These are phyloP conservation scores for Diaphora mendica DNA, from an alignment of 2,888 invertebrate genomes.

Conservation along the genomic window DNA sequence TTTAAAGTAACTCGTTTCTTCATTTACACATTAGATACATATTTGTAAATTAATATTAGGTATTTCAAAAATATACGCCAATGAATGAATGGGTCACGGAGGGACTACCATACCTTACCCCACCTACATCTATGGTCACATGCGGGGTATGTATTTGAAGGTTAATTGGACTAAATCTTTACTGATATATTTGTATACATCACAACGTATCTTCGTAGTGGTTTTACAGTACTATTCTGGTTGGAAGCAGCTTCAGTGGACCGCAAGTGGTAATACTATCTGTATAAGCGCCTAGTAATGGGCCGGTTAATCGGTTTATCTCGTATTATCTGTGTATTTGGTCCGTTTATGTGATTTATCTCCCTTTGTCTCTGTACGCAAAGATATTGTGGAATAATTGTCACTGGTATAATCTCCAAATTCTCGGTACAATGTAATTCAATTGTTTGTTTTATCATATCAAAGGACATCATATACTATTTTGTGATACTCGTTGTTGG, in stretches of 20 bases:
- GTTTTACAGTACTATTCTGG: not conserved
- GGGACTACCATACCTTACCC: too few relatives aligned
- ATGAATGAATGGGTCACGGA: too few relatives aligned
- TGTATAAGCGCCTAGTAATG: not conserved
- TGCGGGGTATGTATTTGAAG: too few relatives aligned
- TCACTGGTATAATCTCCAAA: not conserved
- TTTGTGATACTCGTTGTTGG: too few relatives aligned
- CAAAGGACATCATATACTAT: not conserved
- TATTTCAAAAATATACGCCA: too few relatives aligned
- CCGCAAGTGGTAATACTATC: not conserved
- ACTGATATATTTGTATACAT: not conserved
- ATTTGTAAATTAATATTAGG: too few relatives aligned
- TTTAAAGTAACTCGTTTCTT: too few relatives aligned
- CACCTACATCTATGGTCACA: too few relatives aligned
- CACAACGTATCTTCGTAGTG: not conserved
- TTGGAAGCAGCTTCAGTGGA: not conserved
- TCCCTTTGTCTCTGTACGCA: not conserved
- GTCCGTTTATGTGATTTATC: not conserved
- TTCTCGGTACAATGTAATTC: not conserved
- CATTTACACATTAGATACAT: too few relatives aligned
- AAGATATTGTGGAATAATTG: not conserved
- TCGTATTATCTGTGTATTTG: not conserved
- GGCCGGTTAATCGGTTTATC: slow-evolving; percentile 2
- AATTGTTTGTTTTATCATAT: not conserved
- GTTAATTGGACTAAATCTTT: not conserved